phyloP scores from a whole-genome alignment of 1,140 invertebrate species.

The silkworm (Bombyx mori) region DNA sequence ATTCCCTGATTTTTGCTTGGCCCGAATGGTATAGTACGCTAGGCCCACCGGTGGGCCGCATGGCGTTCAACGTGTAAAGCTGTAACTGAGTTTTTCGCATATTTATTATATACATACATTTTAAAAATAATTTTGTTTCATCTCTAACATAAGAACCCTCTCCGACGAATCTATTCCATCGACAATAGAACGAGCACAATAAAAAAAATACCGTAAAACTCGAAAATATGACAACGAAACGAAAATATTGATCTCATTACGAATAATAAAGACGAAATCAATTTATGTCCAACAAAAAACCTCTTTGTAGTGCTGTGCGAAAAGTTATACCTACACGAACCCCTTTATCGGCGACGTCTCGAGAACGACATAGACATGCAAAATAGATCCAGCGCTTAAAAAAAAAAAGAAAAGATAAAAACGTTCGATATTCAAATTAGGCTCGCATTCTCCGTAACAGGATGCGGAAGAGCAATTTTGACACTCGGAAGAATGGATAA shows the following conservation, averaged over 20 bases:
- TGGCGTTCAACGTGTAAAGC: too few species aligned
- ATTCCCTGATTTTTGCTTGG: too few species aligned
- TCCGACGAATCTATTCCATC: too few species aligned
- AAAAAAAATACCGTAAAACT: constrained; percentile 30
- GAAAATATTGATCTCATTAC: constrained; percentile 69
- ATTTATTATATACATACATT: too few species aligned
- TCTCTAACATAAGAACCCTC: too few species aligned
- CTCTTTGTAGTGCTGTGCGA: constrained; percentile 40
- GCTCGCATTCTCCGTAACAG: constrained; percentile 42
- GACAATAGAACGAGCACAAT: too few species aligned
- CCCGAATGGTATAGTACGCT: too few species aligned
- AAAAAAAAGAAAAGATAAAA: constrained; percentile 7
- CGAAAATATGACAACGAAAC: constrained; percentile 54
- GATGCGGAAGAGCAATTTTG: constrained; percentile 66
- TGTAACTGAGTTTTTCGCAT: too few species aligned
- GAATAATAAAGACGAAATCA: constrained; percentile 47
- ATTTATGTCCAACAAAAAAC: constrained; percentile 22
- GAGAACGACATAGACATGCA: constrained; percentile 43
- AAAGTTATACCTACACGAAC: constrained; percentile 39
- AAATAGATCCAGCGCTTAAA: constrained; percentile 34
- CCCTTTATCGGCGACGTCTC: constrained; percentile 22
- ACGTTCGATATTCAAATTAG: constrained; percentile 61
- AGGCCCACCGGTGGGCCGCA: too few species aligned
- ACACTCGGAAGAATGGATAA: constrained; percentile 61
- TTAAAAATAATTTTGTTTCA: too few species aligned